phyloP scores from a whole-genome alignment of 2,113 vertebrate species.

The Penelope pileata region DNA sequence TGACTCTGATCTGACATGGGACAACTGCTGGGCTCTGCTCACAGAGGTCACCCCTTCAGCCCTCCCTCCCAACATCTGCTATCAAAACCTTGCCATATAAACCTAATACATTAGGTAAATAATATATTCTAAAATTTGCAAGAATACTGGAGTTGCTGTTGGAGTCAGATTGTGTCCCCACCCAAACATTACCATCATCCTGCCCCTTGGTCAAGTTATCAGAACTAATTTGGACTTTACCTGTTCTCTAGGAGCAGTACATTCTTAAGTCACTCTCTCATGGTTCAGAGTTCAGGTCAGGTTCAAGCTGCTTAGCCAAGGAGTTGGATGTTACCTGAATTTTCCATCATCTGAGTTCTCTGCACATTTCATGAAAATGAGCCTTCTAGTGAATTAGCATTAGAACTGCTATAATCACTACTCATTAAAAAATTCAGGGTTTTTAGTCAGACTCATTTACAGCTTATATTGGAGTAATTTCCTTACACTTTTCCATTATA shows the following conservation, averaged over 20 bases:
- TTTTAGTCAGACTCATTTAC: conserved; percentile 18
- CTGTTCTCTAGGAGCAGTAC: not conserved
- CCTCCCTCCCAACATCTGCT: too few species aligned
- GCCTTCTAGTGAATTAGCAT: not conserved
- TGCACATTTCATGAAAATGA: not conserved
- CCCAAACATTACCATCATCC: not conserved
- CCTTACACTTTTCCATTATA: conserved; percentile 1
- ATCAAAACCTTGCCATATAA: too few species aligned
- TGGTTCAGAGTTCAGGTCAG: not conserved
- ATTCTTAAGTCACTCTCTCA: not conserved
- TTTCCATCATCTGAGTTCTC: not conserved
- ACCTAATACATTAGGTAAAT: not conserved
- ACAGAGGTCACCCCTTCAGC: too few species aligned
- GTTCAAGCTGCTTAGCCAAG: not conserved
- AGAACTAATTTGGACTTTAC: not conserved
- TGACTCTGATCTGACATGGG: not conserved
- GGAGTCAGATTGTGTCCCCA: not conserved
- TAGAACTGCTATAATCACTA: not conserved
- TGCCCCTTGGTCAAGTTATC: not conserved
- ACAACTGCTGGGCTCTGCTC: too few species aligned
- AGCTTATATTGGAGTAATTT: not conserved
- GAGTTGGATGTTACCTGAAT: not conserved
- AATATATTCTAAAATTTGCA: not conserved
- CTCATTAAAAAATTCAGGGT: not conserved
- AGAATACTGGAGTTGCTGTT: not conserved